Conservation (phyloP, 2,888 invertebrate species). For the Amblyjoppa fuscipennis region DNA sequence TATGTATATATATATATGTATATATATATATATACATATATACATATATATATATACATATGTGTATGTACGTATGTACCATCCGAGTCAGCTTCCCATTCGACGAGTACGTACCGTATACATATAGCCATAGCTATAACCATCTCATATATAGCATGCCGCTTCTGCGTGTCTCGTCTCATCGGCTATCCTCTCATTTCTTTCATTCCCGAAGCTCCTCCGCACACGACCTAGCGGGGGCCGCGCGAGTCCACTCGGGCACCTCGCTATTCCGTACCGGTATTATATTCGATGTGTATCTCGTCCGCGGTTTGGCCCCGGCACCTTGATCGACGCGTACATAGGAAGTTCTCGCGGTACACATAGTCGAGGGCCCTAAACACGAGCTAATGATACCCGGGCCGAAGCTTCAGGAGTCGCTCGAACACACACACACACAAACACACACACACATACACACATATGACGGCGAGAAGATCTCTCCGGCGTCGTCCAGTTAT, state of each 20-base stretch:
- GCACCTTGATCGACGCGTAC: conserved; percentile 27
- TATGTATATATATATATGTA: conserved; percentile 14
- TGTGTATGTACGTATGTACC: conserved; percentile 24
- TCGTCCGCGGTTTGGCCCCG: conserved; percentile 31
- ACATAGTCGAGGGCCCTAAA: conserved; percentile 53
- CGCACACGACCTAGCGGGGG: conserved; percentile 41
- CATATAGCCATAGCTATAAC: conserved; percentile 11
- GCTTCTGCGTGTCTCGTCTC: conserved; percentile 64
- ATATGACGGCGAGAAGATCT: neutral
- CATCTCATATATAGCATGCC: conserved; percentile 19
- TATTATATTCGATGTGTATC: conserved; percentile 44
- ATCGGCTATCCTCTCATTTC: conserved; percentile 60
- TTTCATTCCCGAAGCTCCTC: conserved; percentile 53
- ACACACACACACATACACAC: neutral
- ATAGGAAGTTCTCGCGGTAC: conserved; percentile 31
- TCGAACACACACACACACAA: neutral
- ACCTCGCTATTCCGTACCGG: conserved; percentile 21
- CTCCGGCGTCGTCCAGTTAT: conserved; percentile 13
- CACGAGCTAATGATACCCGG: conserved; percentile 63
- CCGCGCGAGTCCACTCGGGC: conserved; percentile 57
- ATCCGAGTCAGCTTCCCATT: conserved; percentile 43
- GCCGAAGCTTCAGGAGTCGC: neutral
- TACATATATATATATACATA: conserved; percentile 25
- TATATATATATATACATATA: conserved; percentile 24
- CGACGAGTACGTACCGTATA: conserved; percentile 13